Evolutionary conservation across 2,797 vertebrate species (phyloP).

Genomic region (Coregonus sp.): DNA sequence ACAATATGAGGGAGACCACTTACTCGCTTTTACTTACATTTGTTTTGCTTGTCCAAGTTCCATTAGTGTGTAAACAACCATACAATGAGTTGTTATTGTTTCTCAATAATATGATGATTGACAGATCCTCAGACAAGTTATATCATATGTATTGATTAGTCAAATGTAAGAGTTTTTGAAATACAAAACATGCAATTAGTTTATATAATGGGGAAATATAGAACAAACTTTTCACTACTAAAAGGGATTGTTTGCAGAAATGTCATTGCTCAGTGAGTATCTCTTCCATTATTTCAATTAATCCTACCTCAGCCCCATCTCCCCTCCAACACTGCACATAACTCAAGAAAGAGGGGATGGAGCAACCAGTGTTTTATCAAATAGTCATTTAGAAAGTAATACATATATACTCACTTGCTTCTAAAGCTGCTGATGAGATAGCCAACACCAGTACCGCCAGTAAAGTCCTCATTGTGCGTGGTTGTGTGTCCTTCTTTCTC

Average conservation of each 20-base stretch:
- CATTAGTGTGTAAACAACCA: background rate
- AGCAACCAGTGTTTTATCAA: background rate
- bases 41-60: background rate
- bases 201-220: background rate
- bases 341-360: background rate
- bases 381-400: background rate
- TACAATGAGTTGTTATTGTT: background rate
- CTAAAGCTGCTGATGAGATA: slow-evolving; percentile 50
- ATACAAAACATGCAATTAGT: background rate
- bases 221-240: background rate
- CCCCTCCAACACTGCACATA: background rate
- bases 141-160: background rate
- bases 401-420: slow-evolving; percentile 69
- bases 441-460: slow-evolving; percentile 57
- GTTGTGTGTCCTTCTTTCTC: slow-evolving; percentile 40
- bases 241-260: background rate
- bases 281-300: background rate
- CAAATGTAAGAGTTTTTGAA: background rate
- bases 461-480: slow-evolving; percentile 68
- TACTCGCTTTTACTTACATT: background rate
- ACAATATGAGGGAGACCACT: background rate
- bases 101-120: background rate
- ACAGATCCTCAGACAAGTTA: background rate
- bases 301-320: background rate
- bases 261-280: background rate